Evolutionary conservation across 92 coral and sea anemone species (phyloP).

Genomic region (Parazoanthus atlanticus): DNA sequence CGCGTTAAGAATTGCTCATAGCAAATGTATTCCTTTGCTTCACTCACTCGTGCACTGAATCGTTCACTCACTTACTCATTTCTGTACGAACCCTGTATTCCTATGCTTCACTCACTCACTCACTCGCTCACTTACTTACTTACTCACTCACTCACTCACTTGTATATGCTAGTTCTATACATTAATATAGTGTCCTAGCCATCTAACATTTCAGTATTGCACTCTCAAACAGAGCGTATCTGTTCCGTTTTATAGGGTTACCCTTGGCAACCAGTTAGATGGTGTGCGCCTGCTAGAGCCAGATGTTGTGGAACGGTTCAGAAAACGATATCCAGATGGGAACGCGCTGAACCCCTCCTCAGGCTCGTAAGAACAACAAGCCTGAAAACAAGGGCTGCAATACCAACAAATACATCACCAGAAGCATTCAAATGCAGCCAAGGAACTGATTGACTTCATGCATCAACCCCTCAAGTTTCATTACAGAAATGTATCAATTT

Average conservation of each 20-base stretch:
- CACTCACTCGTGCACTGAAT: too few species aligned
- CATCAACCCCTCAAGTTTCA: background rate
- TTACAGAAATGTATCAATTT: background rate
- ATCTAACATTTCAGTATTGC: background rate
- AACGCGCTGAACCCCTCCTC: slow-evolving; percentile 58
- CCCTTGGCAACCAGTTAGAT: slow-evolving; percentile 96
- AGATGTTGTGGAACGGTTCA: slow-evolving; percentile 89
- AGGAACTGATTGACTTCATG: too few species aligned
- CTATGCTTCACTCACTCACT: too few species aligned
- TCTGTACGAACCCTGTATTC: too few species aligned
- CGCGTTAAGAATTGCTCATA: too few species aligned
- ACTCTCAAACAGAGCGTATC: background rate
- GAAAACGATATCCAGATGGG: slow-evolving; percentile 92
- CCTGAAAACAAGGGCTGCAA: background rate
- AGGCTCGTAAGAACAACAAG: background rate
- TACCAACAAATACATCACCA: background rate
- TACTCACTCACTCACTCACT: too few species aligned
- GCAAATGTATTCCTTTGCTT: too few species aligned
- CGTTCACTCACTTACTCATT: too few species aligned
- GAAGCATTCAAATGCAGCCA: background rate
- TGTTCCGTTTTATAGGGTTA: slow-evolving; percentile 68
- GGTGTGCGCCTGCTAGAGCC: slow-evolving; percentile 95
- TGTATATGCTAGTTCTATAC: too few species aligned
- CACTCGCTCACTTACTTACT: too few species aligned
- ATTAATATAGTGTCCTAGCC: too few species aligned